Evolutionary conservation across 2,888 invertebrate genomes (phyloP).

Genomic region (Heliconius ethilla): DNA sequence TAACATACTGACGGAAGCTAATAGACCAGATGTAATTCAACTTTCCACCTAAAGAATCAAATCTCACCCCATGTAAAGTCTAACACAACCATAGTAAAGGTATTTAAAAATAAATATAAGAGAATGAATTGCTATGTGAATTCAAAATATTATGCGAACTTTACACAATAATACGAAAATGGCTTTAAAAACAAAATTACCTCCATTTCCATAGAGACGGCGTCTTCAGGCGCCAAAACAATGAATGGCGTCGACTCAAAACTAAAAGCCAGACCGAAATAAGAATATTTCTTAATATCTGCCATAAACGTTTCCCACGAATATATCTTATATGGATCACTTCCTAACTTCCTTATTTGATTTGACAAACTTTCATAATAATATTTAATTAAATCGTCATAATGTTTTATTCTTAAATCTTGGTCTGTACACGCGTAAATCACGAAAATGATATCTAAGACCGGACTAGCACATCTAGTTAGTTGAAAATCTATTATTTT

Average conservation of each 20-base stretch:
- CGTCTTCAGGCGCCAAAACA: conserved; percentile 80
- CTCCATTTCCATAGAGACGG: conserved; percentile 82
- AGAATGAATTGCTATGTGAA: no score
- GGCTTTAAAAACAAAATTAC: conserved; percentile 52
- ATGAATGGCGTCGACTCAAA: conserved; percentile 83
- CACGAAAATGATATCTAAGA: conserved; percentile 81
- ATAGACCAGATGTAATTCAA: no score
- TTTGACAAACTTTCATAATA: conserved; percentile 82
- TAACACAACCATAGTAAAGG: no score
- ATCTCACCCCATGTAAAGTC: no score
- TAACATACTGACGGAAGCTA: no score
- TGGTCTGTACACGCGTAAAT: conserved; percentile 83
- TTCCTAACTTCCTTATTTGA: conserved; percentile 82
- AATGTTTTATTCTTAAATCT: conserved; percentile 80
- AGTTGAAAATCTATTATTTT: conserved; percentile 88
- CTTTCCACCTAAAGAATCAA: no score
- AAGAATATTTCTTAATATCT: conserved; percentile 81
- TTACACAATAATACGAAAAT: neutral
- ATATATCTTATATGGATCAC: conserved; percentile 80
- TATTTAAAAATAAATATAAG: no score
- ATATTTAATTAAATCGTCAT: conserved; percentile 80
- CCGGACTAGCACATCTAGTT: conserved; percentile 81
- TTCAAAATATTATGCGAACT: no score
- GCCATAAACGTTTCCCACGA: conserved; percentile 74
- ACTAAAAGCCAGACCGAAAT: conserved; percentile 82